Conservation (phyloP, 1,140 invertebrate species). For the Neomicropteryx cornuta region DNA sequence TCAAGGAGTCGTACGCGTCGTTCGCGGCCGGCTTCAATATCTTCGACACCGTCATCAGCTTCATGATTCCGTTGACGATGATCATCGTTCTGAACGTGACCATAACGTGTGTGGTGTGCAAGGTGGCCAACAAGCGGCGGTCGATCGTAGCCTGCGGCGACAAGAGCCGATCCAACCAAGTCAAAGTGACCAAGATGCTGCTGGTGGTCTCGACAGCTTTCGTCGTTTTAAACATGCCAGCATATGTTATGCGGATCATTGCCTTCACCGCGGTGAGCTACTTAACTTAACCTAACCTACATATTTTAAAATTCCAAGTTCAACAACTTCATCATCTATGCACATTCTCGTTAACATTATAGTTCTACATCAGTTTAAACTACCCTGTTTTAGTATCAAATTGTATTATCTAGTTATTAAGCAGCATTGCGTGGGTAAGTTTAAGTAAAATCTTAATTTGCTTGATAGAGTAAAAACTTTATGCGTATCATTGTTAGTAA, state of each 20-base stretch:
- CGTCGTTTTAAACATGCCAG: constrained; percentile 66
- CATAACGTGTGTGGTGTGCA: constrained; percentile 52
- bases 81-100: constrained; percentile 61
- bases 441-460: too few species aligned
- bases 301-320: too few species aligned
- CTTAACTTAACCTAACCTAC: constrained; percentile 1
- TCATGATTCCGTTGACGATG: constrained; percentile 55
- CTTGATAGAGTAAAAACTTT: too few species aligned
- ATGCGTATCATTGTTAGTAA: too few species aligned
- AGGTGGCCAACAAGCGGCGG: constrained; percentile 20
- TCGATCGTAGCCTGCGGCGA: constrained; percentile 18
- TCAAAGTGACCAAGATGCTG: constrained; percentile 70
- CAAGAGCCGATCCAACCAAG: constrained; percentile 43
- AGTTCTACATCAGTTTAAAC: too few species aligned
- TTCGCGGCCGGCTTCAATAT: constrained; percentile 52
- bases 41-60: constrained; percentile 57
- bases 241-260: constrained; percentile 49
- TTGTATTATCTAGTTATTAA: too few species aligned
- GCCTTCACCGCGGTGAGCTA: constrained; percentile 45
- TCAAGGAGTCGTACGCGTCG: constrained; percentile 33
- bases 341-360: too few species aligned
- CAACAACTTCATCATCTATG: too few species aligned
- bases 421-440: too few species aligned
- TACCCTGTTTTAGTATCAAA: too few species aligned
- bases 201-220: constrained; percentile 71